Conservation (phyloP, 2,888 invertebrate species). For the Pristionchus mayeri region DNA sequence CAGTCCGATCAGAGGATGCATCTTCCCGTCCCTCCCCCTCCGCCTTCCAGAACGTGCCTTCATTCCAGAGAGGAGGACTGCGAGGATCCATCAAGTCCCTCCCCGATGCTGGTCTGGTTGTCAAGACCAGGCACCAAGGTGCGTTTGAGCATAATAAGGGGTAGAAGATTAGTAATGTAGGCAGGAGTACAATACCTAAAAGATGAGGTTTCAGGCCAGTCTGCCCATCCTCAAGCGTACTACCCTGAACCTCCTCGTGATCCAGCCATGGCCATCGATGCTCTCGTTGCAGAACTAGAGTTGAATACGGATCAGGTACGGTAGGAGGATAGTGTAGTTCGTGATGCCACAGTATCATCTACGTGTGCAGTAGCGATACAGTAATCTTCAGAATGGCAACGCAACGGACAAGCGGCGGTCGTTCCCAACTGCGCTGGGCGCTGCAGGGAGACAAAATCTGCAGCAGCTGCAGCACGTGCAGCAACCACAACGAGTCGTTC, state of each 20-base stretch:
- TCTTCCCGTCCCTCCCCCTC: constrained; percentile 60
- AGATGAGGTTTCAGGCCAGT: too few relatives aligned
- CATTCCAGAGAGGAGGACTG: constrained; percentile 56
- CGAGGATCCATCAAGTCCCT: constrained; percentile 63
- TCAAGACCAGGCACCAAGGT: constrained; percentile 25
- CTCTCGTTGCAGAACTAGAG: constrained; percentile 74
- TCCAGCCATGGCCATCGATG: constrained; percentile 71
- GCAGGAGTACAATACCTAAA: too few relatives aligned
- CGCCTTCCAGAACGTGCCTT: constrained; percentile 62
- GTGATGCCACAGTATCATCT: not conserved
- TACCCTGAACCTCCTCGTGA: constrained; percentile 53
- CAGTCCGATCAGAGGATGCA: constrained; percentile 60
- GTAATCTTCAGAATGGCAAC: constrained; percentile 24
- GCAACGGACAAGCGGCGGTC: constrained; percentile 63
- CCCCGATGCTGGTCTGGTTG: constrained; percentile 60
- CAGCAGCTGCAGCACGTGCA: constrained; percentile 31
- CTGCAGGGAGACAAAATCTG: not conserved
- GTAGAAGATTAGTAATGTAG: too few relatives aligned
- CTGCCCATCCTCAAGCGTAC: not conserved
- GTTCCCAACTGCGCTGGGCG: constrained; percentile 58
- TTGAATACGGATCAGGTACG: constrained; percentile 69
- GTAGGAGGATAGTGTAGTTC: not conserved
- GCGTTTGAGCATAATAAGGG: too few relatives aligned
- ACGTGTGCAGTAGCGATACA: not conserved
- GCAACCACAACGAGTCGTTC: constrained; percentile 28